Base-by-base conservation (phyloP, 2,888 invertebrate species). In the Teinopalpus imperialis region DNA sequence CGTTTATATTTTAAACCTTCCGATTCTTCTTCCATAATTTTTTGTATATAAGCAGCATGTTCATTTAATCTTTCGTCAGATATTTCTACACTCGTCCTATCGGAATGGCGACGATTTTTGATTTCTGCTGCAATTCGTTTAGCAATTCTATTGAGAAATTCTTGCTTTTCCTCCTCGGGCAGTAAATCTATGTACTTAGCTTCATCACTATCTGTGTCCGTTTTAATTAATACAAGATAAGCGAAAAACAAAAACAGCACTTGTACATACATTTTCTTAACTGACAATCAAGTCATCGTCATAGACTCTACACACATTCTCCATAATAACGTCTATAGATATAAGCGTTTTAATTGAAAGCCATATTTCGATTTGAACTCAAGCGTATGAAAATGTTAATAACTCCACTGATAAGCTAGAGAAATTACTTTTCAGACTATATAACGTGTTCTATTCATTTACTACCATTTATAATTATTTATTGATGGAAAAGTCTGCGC, bases 131-230 rank as follows among this genome's bases (percentile, higher is more conserved):
- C 43, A 51, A 86, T 76, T 31, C 85, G 64, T 54, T 76, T 71
- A 0, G 81, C 80, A 6, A 86, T 69, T 12, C 57, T 69, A 18
- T 81, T 69, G 31, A 85, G 49, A 27, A 86, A 80, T 0, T 69
- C 69, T 13, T 69, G 59, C 50, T 85, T 86, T 29, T 81, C 77
- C 14, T 66, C 58, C 21, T 78, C 78, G 0, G 81, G 75, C 8
- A 87, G 54, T 16, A 75, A 55, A 57, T 83, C 76, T 36, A 85
- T 74, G 35, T 74, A 83, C 51, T 73, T 77, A 2, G 57, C 56
- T 30, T 75, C 70, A n/a, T 69, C 61, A 53, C 58, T 69, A 2
- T 68, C 41, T 3, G 29, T 14, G 9, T 46, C 41, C 3, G 30
- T n/a, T 20, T 30, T 24, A 5, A 20, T 24, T 18, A 35, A 18